Conservation (phyloP, 2,888 invertebrate species). For the Ptychoptera contaminata region DNA sequence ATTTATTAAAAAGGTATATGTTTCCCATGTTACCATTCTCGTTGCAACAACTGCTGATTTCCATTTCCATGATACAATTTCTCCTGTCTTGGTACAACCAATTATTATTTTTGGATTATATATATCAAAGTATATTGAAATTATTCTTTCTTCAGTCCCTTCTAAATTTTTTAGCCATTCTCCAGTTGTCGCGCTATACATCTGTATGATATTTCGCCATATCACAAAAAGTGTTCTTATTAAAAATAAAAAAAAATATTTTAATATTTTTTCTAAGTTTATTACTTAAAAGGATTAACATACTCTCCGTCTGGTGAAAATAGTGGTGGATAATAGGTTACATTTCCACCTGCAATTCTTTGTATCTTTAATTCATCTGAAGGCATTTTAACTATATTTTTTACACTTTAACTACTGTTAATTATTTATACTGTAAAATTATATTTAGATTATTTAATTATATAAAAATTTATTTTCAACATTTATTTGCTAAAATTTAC, state of each 20-base stretch:
- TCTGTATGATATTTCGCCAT: conserved; percentile 40
- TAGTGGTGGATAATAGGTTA: conserved; percentile 41
- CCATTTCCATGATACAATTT: conserved; percentile 45
- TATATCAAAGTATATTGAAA: conserved; percentile 35
- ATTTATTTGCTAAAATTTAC: no score
- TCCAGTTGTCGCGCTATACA: conserved; percentile 48
- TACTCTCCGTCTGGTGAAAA: conserved; percentile 48
- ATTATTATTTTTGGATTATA: conserved; percentile 31
- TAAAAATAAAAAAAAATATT: not conserved
- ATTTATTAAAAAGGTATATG: conserved; percentile 1
- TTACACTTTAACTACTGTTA: no score
- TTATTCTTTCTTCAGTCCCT: conserved; percentile 34
- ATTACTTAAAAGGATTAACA: conserved; percentile 19
- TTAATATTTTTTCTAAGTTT: no score
- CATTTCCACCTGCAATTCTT: conserved; percentile 45
- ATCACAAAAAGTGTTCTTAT: conserved; percentile 44
- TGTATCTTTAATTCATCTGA: conserved; percentile 32
- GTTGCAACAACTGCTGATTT: conserved; percentile 35
- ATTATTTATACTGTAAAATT: no score
- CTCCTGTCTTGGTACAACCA: conserved; percentile 39
- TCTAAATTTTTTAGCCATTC: conserved; percentile 41
- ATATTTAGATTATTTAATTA: no score
- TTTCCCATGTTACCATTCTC: conserved; percentile 24
- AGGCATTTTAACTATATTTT: not conserved
- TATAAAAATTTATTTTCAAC: no score